Conservation (phyloP, 2,888 invertebrate species). For the Gastracanthus pulcherrimus region DNA sequence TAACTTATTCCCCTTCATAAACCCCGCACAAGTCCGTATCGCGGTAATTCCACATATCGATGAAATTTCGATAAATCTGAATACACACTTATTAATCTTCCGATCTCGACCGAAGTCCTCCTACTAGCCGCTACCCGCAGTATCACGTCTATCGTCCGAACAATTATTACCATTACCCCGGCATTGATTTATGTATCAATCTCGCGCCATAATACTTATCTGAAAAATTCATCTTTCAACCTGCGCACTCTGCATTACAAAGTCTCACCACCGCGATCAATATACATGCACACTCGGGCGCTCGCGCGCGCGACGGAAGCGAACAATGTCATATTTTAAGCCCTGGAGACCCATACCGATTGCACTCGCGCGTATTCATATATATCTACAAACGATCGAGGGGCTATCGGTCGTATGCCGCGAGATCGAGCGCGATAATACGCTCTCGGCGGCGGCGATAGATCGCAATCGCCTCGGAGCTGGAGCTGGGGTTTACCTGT, state of each 20-base stretch:
- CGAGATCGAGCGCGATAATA: no score
- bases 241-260: no score
- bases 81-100: constrained; percentile 23
- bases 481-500: no score
- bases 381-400: no score
- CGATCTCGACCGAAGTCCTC: background rate
- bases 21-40: no score
- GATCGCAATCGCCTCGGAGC: background rate
- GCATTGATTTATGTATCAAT: constrained; percentile 45
- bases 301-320: constrained; percentile 23
- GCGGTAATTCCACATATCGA: no score
- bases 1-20: background rate
- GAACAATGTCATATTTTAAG: constrained; percentile 33
- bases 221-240: background rate
- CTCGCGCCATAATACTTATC: constrained; percentile 4
- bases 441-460: background rate
- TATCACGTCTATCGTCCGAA: background rate
- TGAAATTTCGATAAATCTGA: constrained; percentile 49
- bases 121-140: no score
- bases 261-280: background rate
- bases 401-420: no score
- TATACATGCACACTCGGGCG: background rate
- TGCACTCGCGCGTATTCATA: background rate
- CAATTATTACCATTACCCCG: constrained; percentile 20
- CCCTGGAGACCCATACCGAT: background rate